phyloP scores from a whole-genome alignment of 2,888 invertebrate species.

The Galeruca laticollis region DNA sequence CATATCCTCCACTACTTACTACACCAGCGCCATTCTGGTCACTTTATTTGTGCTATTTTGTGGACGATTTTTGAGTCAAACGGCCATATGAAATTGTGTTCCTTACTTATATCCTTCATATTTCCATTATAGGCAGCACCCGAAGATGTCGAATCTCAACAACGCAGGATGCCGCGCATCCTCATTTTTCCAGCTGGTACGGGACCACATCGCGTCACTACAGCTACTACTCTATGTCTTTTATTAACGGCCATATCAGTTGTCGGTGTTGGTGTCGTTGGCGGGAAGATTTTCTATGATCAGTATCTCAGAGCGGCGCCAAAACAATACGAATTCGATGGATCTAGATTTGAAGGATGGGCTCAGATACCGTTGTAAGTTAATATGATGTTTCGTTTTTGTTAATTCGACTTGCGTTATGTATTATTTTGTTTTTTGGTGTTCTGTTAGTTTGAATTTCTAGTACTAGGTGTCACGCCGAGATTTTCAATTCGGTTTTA shows the following conservation, averaged over 20 bases:
- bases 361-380: conserved; percentile 73
- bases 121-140: conserved; percentile 39
- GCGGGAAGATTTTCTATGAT: conserved; percentile 82
- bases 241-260: conserved; percentile 78
- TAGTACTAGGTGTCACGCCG: not conserved
- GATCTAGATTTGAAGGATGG: conserved; percentile 73
- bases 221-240: conserved; percentile 76
- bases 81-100: too few relatives aligned
- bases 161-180: conserved; percentile 48
- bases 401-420: conserved; percentile 4
- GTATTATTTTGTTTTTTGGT: conserved; percentile 10
- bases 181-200: conserved; percentile 66
- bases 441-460: not conserved
- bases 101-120: too few relatives aligned
- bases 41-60: too few relatives aligned
- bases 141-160: conserved; percentile 67
- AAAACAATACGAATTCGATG: conserved; percentile 19
- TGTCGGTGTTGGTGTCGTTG: conserved; percentile 77
- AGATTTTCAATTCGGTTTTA: not conserved
- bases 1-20: too few relatives aligned
- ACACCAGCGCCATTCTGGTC: too few relatives aligned
- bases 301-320: conserved; percentile 74
- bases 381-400: conserved; percentile 15
- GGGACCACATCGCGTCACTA: conserved; percentile 71
- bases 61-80: too few relatives aligned